Percentiles rank a stretch among this genome's conserved stretches.
Evolutionary conservation across 2,888 invertebrate species (phyloP).

Genomic region (Ichneumon xanthorius): DNA sequence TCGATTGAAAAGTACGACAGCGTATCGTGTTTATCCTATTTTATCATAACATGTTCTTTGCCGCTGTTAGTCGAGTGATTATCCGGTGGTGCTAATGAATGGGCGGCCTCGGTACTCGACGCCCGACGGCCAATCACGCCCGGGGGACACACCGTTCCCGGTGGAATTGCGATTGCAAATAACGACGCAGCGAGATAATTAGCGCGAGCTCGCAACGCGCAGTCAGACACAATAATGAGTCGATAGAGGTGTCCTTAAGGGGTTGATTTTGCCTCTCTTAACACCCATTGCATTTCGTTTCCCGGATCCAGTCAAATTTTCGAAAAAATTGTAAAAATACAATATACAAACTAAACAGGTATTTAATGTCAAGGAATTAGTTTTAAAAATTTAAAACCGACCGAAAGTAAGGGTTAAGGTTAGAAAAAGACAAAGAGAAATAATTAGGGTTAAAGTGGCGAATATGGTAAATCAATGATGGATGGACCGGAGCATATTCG

Average conservation of each 20-base stretch:
- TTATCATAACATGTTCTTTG: constrained; percentile 6
- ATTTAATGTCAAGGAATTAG: no score
- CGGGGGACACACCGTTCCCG: constrained; percentile 24
- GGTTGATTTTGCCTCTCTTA: not conserved
- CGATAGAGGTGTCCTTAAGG: constrained; percentile 4
- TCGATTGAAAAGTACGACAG: not conserved
- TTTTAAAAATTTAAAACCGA: no score
- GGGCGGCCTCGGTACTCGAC: constrained; percentile 41
- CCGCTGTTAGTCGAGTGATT: constrained; percentile 5
- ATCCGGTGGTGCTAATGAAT: constrained; percentile 22
- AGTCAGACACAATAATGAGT: constrained; percentile 10
- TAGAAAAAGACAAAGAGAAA: not conserved
- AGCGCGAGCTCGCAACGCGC: constrained; percentile 13
- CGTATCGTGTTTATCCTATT: constrained; percentile 11
- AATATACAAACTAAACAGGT: no score
- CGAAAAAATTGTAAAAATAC: not conserved
- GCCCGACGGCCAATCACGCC: constrained; percentile 38
- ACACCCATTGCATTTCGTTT: not conserved
- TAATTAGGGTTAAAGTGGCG: not conserved
- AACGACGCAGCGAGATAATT: constrained; percentile 51
- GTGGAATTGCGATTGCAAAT: constrained; percentile 46
- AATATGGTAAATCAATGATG: not conserved
- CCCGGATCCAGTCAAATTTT: not conserved
- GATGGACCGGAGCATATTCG: not conserved
- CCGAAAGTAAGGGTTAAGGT: not conserved